Percentiles rank a stretch among this genome's conserved stretches.
Evolutionary conservation across 2,888 invertebrate species (phyloP).

Genomic region (Melanophora roralis): DNA sequence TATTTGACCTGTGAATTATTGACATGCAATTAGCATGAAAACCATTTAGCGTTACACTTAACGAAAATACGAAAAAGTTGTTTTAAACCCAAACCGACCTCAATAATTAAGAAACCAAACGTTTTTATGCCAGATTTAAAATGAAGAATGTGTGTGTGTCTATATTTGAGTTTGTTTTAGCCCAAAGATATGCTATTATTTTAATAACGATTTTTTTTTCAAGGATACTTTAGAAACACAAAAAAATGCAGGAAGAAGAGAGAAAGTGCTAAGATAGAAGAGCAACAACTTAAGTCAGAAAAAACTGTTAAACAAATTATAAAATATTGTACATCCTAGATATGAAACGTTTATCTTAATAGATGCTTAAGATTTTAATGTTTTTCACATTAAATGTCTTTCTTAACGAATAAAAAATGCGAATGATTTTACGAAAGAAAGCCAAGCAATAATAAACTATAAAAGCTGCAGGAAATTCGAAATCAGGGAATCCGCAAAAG

Average conservation of each 20-base stretch:
- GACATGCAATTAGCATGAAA: constrained; percentile 37
- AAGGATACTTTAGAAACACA: neutral
- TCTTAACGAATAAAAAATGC: neutral
- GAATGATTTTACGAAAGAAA: neutral
- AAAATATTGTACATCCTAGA: constrained; percentile 32
- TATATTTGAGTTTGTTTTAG: neutral
- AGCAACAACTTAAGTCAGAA: neutral
- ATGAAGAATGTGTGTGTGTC: too few species aligned
- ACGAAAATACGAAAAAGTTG: neutral
- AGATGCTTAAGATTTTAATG: constrained; percentile 39
- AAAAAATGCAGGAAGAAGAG: neutral
- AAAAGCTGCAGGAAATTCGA: neutral
- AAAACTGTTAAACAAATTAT: constrained; percentile 23
- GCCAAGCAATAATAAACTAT: constrained; percentile 5
- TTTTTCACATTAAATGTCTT: neutral
- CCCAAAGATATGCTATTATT: neutral
- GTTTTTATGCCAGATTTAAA: constrained; percentile 30
- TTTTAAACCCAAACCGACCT: neutral
- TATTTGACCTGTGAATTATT: constrained; percentile 49
- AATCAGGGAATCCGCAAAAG: neutral
- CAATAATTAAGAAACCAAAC: constrained; percentile 25
- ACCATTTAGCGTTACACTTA: constrained; percentile 5
- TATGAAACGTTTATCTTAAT: constrained; percentile 44
- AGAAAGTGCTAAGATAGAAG: neutral
- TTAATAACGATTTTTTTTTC: constrained; percentile 13